Percentiles rank a stretch among this genome's conserved stretches.
These are phyloP conservation scores for Steatornis caripensis DNA, from an alignment of 2,113 vertebrate genomes.

Conservation along the genomic window DNA sequence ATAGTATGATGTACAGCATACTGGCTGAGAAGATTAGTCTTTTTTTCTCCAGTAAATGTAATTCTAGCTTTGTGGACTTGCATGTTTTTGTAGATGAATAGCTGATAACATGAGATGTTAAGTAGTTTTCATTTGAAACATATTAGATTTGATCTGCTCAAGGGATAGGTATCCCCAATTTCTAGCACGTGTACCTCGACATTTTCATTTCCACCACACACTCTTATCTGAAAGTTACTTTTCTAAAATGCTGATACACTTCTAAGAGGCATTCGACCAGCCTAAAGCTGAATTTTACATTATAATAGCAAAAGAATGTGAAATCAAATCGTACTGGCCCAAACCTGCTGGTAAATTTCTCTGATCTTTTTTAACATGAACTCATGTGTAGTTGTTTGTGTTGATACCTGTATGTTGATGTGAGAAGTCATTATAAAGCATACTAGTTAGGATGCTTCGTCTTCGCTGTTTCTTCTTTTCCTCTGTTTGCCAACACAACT, in stretches of 20 bases:
- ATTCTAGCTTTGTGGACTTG: background rate
- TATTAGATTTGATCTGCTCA: background rate
- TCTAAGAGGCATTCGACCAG: background rate
- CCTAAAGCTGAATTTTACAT: background rate
- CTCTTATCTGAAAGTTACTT: background rate
- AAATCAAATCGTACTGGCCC: background rate
- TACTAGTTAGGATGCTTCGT: background rate
- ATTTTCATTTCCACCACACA: background rate
- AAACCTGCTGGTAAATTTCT: background rate
- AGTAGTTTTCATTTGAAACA: background rate
- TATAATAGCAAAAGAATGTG: background rate
- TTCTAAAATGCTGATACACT: background rate
- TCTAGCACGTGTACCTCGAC: background rate
- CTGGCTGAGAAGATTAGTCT: background rate
- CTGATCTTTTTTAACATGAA: background rate
- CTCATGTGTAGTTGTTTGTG: background rate
- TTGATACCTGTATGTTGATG: background rate
- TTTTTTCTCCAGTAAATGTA: background rate
- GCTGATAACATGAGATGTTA: background rate
- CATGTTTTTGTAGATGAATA: background rate
- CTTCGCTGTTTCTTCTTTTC: background rate
- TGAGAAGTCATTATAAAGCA: no score
- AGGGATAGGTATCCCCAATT: background rate
- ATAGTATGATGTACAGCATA: background rate
- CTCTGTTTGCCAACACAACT: background rate